These are phyloP conservation scores for Drosophila miranda DNA, from an alignment of 1,140 invertebrate species.

Conservation along the genomic window DNA sequence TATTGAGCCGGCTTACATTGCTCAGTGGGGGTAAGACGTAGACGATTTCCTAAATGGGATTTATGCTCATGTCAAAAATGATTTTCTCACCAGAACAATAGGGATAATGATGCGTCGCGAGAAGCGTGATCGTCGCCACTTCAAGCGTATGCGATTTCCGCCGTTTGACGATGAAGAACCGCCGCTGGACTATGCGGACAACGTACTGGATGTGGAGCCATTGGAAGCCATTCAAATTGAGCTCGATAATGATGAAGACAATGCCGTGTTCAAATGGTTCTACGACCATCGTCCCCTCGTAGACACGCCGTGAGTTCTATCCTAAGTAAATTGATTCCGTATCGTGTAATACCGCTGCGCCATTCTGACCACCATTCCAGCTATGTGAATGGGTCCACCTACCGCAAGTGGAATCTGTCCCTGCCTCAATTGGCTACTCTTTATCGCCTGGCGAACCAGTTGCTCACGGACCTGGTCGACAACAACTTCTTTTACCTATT, in stretches of 20 bases:
- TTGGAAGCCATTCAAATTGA: constrained; percentile 99
- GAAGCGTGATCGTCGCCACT: constrained; percentile 98
- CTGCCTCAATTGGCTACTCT: constrained; percentile 98
- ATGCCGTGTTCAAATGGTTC: constrained; percentile 96
- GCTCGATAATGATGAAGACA: constrained; percentile 97
- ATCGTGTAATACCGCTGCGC: background rate
- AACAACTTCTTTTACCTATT: constrained; percentile 99
- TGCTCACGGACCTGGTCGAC: constrained; percentile 99
- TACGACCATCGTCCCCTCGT: constrained; percentile 99
- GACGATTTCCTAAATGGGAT: background rate
- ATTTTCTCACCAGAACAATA: constrained; percentile 90
- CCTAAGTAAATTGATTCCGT: background rate
- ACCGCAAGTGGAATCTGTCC: constrained; percentile 96
- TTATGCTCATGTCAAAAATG: background rate
- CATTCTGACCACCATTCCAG: constrained; percentile 80
- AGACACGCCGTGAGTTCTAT: constrained; percentile 88
- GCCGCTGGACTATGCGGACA: constrained; percentile 99
- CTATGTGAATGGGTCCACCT: constrained; percentile 98
- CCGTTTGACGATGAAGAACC: constrained; percentile 99
- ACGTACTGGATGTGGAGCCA: constrained; percentile 99
- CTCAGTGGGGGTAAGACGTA: constrained; percentile 96
- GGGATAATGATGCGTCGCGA: constrained; percentile 99
- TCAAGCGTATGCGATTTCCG: constrained; percentile 99
- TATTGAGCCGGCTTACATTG: constrained; percentile 99
- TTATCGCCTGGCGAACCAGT: constrained; percentile 98